Percentiles rank a stretch among this genome's conserved stretches.
phyloP scores from a whole-genome alignment of 2,888 invertebrate species.

The Cheilosia variabilis region DNA sequence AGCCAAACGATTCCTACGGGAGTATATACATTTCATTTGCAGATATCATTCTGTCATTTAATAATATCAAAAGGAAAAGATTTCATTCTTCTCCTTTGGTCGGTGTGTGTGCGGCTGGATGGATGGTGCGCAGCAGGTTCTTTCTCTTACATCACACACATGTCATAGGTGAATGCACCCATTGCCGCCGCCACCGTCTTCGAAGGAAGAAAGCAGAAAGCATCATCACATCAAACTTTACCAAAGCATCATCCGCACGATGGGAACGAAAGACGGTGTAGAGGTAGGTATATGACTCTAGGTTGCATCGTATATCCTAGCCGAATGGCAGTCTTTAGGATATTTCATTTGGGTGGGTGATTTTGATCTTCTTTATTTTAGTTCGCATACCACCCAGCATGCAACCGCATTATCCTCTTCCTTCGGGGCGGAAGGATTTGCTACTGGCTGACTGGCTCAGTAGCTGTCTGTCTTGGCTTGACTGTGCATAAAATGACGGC shows the following conservation, averaged over 20 bases:
- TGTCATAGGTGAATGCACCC: slow-evolving; percentile 82
- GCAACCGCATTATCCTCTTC: slow-evolving; percentile 49
- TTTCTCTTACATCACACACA: slow-evolving; percentile 59
- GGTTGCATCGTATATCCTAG: slow-evolving; percentile 51
- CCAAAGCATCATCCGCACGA: slow-evolving; percentile 6
- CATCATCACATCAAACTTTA: slow-evolving; percentile 67
- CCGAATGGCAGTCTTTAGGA: slow-evolving; percentile 48
- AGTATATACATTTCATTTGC: slow-evolving; percentile 80
- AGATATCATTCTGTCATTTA: slow-evolving; percentile 83
- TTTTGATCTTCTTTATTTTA: slow-evolving; percentile 8
- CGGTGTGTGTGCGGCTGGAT: neutral
- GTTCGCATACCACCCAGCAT: slow-evolving; percentile 6
- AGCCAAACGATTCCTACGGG: slow-evolving; percentile 53
- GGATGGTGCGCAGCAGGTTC: slow-evolving; percentile 23
- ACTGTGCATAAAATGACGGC: slow-evolving; percentile 65
- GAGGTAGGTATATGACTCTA: slow-evolving; percentile 13
- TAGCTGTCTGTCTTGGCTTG: slow-evolving; percentile 48
- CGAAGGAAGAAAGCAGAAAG: slow-evolving; percentile 25
- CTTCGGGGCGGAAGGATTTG: slow-evolving; percentile 65
- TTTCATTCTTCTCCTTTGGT: slow-evolving; percentile 34
- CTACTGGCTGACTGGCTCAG: slow-evolving; percentile 56
- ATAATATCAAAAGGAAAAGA: slow-evolving; percentile 76
- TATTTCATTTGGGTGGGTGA: slow-evolving; percentile 53
- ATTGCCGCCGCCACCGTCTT: slow-evolving; percentile 76
- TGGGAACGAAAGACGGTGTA: slow-evolving; percentile 42